A percentile compares a stretch with the other conserved stretches of the same genome.
Evolutionary conservation across 2,888 invertebrate genomes (phyloP).

Genomic region (Apotomis capreana): DNA sequence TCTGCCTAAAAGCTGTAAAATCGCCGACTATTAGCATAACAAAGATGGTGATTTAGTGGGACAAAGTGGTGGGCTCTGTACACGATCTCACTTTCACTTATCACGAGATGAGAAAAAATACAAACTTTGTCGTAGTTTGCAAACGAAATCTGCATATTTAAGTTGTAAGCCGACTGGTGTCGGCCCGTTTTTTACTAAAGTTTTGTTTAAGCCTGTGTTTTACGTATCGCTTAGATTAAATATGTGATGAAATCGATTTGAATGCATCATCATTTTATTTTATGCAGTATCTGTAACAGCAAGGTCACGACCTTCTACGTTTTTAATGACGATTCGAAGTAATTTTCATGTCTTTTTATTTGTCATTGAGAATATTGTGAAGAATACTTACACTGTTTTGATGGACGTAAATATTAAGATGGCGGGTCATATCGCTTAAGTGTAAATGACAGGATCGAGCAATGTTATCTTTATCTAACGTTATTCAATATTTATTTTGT

Average conservation of each 20-base stretch:
- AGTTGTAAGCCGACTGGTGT: slow-evolving; percentile 10
- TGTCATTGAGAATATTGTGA: no score
- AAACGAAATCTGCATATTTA: slow-evolving; percentile 27
- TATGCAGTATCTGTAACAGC: no score
- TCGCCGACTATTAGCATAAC: slow-evolving; percentile 77
- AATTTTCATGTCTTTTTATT: no score
- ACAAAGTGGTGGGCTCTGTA: slow-evolving; percentile 63
- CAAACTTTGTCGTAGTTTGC: slow-evolving; percentile 44
- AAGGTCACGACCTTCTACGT: no score
- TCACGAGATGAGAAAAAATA: slow-evolving; percentile 56
- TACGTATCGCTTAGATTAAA: no score
- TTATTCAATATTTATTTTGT: no score
- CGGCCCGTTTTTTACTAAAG: background rate
- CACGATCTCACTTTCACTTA: slow-evolving; percentile 77
- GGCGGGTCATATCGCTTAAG: no score
- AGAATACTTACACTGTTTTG: no score
- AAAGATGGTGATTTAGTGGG: slow-evolving; percentile 74
- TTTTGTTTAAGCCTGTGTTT: background rate
- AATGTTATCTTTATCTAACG: no score
- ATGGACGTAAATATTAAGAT: no score
- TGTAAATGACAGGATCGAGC: no score
- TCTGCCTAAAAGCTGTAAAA: slow-evolving; percentile 77
- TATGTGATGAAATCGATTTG: background rate
- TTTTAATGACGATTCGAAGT: no score
- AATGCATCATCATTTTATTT: background rate